Evolutionary conservation across 2,113 vertebrate genomes (phyloP).

Genomic region (Aleadryas rufinucha): DNA sequence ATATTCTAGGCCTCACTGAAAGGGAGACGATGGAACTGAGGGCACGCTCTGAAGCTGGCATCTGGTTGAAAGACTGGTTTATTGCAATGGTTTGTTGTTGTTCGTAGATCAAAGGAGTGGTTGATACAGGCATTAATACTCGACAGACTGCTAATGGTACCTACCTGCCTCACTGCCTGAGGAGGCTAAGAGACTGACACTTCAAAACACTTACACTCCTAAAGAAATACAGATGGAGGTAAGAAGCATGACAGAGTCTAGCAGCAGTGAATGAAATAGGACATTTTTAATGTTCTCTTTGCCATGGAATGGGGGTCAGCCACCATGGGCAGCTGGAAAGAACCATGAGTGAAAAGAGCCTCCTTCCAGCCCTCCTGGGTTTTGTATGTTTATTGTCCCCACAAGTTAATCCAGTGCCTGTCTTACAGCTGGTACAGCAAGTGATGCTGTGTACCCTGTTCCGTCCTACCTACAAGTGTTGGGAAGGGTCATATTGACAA

Average conservation of each 20-base stretch:
- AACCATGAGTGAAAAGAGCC: background rate
- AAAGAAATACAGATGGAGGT: background rate
- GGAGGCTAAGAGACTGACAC: background rate
- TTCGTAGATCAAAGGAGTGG: background rate
- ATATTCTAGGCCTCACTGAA: background rate
- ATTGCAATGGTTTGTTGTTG: background rate
- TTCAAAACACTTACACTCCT: background rate
- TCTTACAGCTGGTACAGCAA: background rate
- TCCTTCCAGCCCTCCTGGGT: background rate
- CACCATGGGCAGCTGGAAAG: background rate
- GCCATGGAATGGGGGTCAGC: background rate
- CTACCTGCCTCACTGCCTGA: background rate
- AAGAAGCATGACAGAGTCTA: background rate
- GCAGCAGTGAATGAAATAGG: background rate
- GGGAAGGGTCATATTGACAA: background rate
- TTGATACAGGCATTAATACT: background rate
- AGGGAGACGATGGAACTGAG: background rate
- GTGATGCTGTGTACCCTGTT: background rate
- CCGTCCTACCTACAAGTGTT: background rate
- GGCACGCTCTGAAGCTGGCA: background rate
- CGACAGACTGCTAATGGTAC: background rate
- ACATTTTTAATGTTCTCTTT: background rate
- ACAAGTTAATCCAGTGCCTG: rapidly evolving
- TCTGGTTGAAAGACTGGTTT: background rate
- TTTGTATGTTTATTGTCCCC: background rate